Evolutionary conservation across 1,140 invertebrate species (phyloP).

Genomic region (Drosophila teissieri): DNA sequence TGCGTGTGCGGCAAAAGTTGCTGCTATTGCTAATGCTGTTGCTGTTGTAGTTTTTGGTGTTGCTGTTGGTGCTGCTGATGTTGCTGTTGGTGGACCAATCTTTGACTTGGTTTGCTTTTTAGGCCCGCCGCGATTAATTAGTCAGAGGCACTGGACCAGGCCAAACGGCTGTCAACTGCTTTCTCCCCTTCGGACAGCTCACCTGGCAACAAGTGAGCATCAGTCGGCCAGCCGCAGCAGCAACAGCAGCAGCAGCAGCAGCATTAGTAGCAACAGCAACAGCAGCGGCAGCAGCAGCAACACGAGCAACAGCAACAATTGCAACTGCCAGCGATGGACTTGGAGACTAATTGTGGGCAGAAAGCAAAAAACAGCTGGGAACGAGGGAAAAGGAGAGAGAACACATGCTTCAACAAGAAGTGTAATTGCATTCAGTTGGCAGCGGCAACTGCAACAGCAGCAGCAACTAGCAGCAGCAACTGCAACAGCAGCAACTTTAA

Average conservation of each 20-base stretch:
- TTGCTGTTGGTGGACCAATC: slow-evolving; percentile 31
- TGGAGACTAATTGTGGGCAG: slow-evolving; percentile 49
- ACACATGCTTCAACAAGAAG: slow-evolving; percentile 59
- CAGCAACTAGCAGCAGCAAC: slow-evolving; percentile 14
- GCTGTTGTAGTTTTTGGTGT: not conserved
- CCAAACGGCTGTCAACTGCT: slow-evolving; percentile 67
- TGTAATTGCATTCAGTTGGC: slow-evolving; percentile 68
- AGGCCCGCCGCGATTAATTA: slow-evolving; percentile 33
- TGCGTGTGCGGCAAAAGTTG: slow-evolving; percentile 64
- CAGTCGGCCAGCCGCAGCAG: slow-evolving; percentile 40
- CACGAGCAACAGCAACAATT: slow-evolving; percentile 39
- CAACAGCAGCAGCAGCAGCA: slow-evolving; percentile 3
- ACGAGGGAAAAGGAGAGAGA: slow-evolving; percentile 19
- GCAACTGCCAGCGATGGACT: slow-evolving; percentile 29
- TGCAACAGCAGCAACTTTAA: slow-evolving; percentile 31
- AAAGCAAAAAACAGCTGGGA: slow-evolving; percentile 29
- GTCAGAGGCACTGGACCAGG: slow-evolving; percentile 44
- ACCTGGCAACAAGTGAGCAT: slow-evolving; percentile 63
- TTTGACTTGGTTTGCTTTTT: slow-evolving; percentile 56
- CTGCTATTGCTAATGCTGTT: not conserved
- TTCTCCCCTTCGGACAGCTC: slow-evolving; percentile 48
- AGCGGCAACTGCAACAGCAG: slow-evolving; percentile 5
- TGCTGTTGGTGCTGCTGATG: not conserved
- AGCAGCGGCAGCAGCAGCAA: not conserved
- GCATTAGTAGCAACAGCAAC: slow-evolving; percentile 14